Evolutionary conservation across 2,113 vertebrate species (phyloP).

Genomic region (Columba livia): DNA sequence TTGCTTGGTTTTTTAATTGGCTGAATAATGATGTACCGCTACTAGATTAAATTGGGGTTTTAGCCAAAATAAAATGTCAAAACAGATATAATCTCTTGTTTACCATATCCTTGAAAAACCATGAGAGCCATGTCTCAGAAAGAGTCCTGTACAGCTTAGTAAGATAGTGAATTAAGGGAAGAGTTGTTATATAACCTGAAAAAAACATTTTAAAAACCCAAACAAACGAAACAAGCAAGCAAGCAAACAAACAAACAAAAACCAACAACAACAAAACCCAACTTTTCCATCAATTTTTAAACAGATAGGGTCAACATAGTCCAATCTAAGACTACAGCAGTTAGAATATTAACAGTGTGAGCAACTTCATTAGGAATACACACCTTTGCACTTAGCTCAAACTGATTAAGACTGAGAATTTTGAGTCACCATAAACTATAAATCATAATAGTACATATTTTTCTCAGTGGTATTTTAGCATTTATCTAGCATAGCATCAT

Average conservation of each 20-base stretch:
- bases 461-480: background rate
- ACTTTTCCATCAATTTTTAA: background rate
- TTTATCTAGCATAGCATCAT: background rate
- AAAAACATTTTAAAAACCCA: background rate
- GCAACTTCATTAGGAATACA: background rate
- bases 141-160: background rate
- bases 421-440: background rate
- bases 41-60: background rate
- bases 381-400: background rate
- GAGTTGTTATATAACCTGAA: background rate
- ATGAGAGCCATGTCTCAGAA: accelerated
- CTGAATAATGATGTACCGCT: background rate
- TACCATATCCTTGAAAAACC: background rate
- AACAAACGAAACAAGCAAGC: background rate
- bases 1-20: background rate
- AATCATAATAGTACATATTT: background rate
- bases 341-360: background rate
- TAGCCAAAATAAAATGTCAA: background rate
- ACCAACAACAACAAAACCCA: too few relatives aligned
- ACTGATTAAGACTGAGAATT: background rate
- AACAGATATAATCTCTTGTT: background rate
- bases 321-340: background rate
- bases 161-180: background rate
- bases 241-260: too few relatives aligned
- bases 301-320: background rate